A percentile compares a stretch with the other conserved stretches of the same genome.
These are phyloP conservation scores for Myiopsitta monachus DNA, from an alignment of 2,113 vertebrate species.

Conservation along the genomic window DNA sequence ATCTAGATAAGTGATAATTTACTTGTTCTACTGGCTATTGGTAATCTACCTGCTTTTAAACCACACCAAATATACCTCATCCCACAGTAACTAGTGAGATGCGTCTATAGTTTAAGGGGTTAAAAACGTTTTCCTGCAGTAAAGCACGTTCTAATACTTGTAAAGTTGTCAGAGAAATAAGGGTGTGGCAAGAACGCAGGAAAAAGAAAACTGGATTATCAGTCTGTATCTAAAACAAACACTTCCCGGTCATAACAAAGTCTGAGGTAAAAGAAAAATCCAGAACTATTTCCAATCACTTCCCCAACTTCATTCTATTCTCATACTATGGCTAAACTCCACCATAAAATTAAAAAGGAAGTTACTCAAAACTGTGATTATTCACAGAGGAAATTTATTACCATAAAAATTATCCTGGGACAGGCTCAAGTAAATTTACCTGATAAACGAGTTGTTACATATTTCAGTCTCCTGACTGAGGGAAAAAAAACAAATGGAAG, in stretches of 20 bases:
- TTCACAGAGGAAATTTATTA: not conserved
- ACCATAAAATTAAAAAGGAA: not conserved
- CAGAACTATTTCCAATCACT: not conserved
- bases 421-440: not conserved
- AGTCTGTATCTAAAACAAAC: conserved; percentile 24
- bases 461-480: not conserved
- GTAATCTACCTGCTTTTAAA: not conserved
- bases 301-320: not conserved
- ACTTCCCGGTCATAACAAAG: conserved; percentile 19
- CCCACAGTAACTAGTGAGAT: not conserved
- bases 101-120: not conserved
- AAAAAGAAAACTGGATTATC: not conserved
- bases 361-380: not conserved
- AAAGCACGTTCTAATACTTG: not conserved
- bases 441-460: not conserved
- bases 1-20: conserved; percentile 36
- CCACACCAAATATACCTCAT: not conserved
- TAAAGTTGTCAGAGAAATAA: not conserved
- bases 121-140: not conserved
- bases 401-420: not conserved
- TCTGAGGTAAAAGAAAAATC: not conserved
- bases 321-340: not conserved
- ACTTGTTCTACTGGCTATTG: conserved; percentile 16
- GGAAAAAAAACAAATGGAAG: not conserved
- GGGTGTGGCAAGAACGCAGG: not conserved